A percentile compares a stretch with the other conserved stretches of the same genome.
phyloP scores from a whole-genome alignment of 1,140 invertebrate genomes.

The Tenebrio molitor region DNA sequence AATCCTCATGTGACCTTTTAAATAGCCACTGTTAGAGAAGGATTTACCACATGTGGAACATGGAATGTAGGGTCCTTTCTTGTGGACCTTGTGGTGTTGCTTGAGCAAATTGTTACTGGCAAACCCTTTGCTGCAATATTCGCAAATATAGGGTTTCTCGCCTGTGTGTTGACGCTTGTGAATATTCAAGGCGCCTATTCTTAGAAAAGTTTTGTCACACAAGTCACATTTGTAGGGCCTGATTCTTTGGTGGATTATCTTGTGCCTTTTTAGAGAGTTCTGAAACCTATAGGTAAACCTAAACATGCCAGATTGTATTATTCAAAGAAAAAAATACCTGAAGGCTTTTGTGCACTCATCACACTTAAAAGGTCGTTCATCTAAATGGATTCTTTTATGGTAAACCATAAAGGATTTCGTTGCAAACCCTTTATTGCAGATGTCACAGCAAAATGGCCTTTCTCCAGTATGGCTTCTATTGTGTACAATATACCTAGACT shows the following conservation, averaged over 20 bases:
- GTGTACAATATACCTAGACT: constrained; percentile 53
- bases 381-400: constrained; percentile 45
- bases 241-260: constrained; percentile 61
- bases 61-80: background rate
- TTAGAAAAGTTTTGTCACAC: constrained; percentile 77
- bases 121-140: constrained; percentile 65
- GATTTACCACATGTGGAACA: background rate
- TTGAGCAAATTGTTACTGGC: constrained; percentile 60
- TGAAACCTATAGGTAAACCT: constrained; percentile 57
- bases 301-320: background rate
- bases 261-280: constrained; percentile 59
- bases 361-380: constrained; percentile 57
- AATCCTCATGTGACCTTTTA: background rate
- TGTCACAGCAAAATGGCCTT: constrained; percentile 40
- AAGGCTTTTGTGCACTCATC: constrained; percentile 59
- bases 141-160: constrained; percentile 32
- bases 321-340: constrained; percentile 41
- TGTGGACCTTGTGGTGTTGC: background rate
- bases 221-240: constrained; percentile 61
- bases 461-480: constrained; percentile 65
- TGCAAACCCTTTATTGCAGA: constrained; percentile 37
- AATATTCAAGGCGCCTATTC: constrained; percentile 51
- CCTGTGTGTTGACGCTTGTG: background rate
- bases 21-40: too few species aligned
- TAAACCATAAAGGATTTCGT: background rate